phyloP scores from a whole-genome alignment of 2,113 vertebrate species.

The Pterocles burchelli region DNA sequence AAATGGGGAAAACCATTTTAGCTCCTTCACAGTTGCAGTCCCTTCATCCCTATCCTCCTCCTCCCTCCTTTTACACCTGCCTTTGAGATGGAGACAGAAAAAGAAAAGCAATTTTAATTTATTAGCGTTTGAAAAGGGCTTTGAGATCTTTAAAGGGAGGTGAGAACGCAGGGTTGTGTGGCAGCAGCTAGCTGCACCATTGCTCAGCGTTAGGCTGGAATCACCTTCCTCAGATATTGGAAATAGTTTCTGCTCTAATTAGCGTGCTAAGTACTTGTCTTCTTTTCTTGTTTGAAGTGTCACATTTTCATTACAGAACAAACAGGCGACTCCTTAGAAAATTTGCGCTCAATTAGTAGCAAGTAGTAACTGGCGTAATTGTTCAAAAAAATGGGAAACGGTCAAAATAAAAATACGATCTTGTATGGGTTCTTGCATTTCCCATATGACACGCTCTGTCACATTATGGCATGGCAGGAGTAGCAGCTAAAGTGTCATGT shows the following conservation, averaged over 20 bases:
- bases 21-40: not conserved
- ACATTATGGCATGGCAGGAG: not conserved
- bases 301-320: not conserved
- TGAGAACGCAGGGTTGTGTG: not conserved
- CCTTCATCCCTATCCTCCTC: not conserved
- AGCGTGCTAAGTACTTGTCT: not conserved
- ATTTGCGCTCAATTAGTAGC: not conserved
- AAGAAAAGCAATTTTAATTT: not conserved
- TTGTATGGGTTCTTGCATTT: not conserved
- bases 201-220: not conserved
- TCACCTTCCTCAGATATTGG: not conserved
- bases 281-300: not conserved
- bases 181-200: not conserved
- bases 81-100: not conserved
- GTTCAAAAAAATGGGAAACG: not conserved
- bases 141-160: not conserved
- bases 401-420: not conserved
- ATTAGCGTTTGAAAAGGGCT: not conserved
- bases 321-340: not conserved
- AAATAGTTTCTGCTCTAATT: slow-evolving; percentile 21
- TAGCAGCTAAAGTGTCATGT: not conserved
- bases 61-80: not conserved
- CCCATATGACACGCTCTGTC: not conserved
- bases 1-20: not conserved
- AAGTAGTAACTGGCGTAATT: not conserved